Evolutionary conservation across 2,113 vertebrate genomes (phyloP).

Genomic region (Brachypteracias leptosomus): DNA sequence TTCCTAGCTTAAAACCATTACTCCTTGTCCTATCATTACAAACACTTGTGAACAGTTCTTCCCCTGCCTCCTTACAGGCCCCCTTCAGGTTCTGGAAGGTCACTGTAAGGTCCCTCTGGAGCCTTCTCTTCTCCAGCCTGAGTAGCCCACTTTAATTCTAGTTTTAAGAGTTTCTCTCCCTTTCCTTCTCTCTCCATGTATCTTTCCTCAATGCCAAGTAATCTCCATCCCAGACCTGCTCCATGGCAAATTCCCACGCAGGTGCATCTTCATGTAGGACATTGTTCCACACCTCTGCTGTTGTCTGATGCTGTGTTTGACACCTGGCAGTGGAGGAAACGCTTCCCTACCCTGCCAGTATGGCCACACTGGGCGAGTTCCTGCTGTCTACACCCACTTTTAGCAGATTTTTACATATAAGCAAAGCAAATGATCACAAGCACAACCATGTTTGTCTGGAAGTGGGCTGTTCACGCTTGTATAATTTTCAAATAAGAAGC

Average conservation of each 20-base stretch:
- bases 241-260: rapidly evolving
- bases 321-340: not conserved
- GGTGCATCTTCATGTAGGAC: not conserved
- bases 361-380: rapidly evolving
- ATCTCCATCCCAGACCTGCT: not conserved
- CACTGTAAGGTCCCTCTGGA: too few relatives aligned
- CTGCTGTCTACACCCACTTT: not conserved
- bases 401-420: not conserved
- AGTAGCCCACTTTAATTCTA: not conserved
- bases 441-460: not conserved
- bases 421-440: not conserved
- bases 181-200: too few relatives aligned
- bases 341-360: not conserved
- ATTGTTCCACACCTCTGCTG: not conserved
- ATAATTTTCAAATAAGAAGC: constrained; percentile 11
- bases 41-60: too few relatives aligned
- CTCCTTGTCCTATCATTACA: too few relatives aligned
- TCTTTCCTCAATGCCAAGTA: not conserved
- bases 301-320: not conserved
- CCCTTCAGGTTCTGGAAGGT: too few relatives aligned
- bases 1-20: too few relatives aligned
- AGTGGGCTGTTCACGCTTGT: not conserved
- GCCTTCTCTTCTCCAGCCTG: too few relatives aligned
- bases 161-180: not conserved
- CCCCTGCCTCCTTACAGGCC: too few relatives aligned